phyloP scores from a whole-genome alignment of 2,888 invertebrate species.

The Mactromeris polynyma region DNA sequence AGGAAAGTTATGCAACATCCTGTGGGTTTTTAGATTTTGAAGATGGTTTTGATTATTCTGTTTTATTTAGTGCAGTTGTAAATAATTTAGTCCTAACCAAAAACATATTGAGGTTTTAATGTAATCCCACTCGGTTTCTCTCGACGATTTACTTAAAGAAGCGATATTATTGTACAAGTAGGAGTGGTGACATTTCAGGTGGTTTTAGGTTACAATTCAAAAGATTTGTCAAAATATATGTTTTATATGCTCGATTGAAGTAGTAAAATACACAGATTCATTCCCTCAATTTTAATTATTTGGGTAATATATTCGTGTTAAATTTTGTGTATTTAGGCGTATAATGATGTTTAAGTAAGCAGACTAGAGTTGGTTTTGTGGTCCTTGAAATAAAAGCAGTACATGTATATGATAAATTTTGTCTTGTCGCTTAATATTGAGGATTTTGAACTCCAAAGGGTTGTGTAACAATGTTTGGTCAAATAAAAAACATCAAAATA shows the following conservation, averaged over 20 bases:
- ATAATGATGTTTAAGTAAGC: neutral
- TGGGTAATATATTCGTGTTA: neutral
- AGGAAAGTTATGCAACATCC: neutral
- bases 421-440: too few species aligned
- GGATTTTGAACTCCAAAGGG: too few species aligned
- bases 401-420: too few species aligned
- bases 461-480: too few species aligned
- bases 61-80: neutral
- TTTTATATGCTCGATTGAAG: neutral
- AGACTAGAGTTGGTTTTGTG: neutral
- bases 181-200: neutral
- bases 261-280: neutral
- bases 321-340: neutral
- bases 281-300: conserved; percentile 4
- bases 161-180: neutral
- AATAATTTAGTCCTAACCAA: conserved; percentile 1
- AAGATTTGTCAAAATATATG: conserved; percentile 1
- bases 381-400: neutral
- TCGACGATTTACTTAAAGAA: neutral
- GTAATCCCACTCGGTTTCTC: neutral
- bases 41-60: conserved; percentile 17
- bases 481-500: too few species aligned
- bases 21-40: neutral
- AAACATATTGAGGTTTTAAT: neutral
- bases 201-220: neutral